These are phyloP conservation scores for Menura novaehollandiae DNA, from an alignment of 2,113 vertebrate genomes.

Conservation along the genomic window DNA sequence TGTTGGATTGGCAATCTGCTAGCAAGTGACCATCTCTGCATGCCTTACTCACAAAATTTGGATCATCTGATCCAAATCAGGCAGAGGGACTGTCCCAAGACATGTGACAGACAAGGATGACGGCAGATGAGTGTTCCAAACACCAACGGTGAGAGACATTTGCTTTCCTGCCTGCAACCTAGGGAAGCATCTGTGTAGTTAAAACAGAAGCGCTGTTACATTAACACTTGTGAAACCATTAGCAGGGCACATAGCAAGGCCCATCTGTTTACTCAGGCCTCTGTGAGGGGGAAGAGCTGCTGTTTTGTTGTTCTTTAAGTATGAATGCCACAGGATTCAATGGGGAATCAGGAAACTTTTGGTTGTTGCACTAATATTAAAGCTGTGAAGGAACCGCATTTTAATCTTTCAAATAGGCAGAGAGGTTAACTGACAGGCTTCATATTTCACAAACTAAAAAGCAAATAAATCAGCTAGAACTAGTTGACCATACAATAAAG, in stretches of 20 bases:
- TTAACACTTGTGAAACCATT: conserved; percentile 29
- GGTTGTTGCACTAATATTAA: neutral
- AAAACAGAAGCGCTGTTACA: neutral
- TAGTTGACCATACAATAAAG: neutral
- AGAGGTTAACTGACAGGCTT: neutral
- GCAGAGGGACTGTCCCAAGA: neutral
- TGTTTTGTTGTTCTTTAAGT: neutral
- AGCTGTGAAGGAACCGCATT: neutral
- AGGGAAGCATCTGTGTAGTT: conserved; percentile 25
- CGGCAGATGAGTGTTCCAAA: neutral
- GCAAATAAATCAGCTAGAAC: neutral
- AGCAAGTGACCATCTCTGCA: neutral
- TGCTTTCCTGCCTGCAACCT: neutral
- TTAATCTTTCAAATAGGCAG: neutral
- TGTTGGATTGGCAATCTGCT: neutral
- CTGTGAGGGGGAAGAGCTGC: rapidly evolving
- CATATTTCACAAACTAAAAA: neutral
- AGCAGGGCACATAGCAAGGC: neutral
- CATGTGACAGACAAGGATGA: neutral
- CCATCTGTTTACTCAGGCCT: neutral
- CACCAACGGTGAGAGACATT: neutral
- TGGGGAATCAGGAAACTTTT: neutral
- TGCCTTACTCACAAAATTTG: neutral
- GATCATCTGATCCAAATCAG: neutral
- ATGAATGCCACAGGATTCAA: neutral